Evolutionary conservation across 2,888 invertebrate species (phyloP).

Genomic region (Limulus polyphemus): DNA sequence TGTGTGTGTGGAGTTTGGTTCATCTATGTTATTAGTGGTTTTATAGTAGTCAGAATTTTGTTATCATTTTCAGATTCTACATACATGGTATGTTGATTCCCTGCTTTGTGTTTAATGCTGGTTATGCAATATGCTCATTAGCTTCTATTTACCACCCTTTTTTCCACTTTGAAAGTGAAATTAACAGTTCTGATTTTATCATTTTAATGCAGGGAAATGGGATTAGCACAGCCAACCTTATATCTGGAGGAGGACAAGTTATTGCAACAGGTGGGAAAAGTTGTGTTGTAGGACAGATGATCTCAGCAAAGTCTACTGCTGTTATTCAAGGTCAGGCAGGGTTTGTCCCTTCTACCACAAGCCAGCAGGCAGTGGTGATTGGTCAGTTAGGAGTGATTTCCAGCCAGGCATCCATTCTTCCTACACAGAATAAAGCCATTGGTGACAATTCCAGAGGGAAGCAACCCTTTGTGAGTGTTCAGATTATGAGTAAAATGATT

Average conservation of each 20-base stretch:
- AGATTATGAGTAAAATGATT: too few species aligned
- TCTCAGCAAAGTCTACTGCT: constrained; percentile 53
- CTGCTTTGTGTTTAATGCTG: too few species aligned
- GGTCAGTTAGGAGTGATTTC: constrained; percentile 53
- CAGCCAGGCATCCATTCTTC: constrained; percentile 37
- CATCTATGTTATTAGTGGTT: too few species aligned
- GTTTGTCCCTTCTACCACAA: constrained; percentile 37
- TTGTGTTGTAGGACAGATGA: constrained; percentile 68
- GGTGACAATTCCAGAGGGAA: constrained; percentile 26
- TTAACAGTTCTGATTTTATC: too few species aligned
- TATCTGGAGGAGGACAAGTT: constrained; percentile 43
- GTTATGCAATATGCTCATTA: too few species aligned
- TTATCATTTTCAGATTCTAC: too few species aligned
- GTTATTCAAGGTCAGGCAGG: constrained; percentile 54
- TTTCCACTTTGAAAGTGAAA: too few species aligned
- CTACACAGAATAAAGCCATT: constrained; percentile 43
- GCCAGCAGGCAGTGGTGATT: constrained; percentile 32
- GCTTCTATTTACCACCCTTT: too few species aligned
- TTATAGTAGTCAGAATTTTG: too few species aligned
- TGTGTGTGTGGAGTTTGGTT: too few species aligned
- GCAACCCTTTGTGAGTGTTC: constrained; percentile 24
- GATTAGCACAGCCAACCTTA: constrained; percentile 12
- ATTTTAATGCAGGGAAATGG: too few species aligned
- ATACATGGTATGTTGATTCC: too few species aligned
- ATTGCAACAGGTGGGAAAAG: constrained; percentile 64